Percentiles rank a stretch among this genome's conserved stretches.
Evolutionary conservation across 2,888 invertebrate species (phyloP).

Genomic region (Eupeodes luniger): DNA sequence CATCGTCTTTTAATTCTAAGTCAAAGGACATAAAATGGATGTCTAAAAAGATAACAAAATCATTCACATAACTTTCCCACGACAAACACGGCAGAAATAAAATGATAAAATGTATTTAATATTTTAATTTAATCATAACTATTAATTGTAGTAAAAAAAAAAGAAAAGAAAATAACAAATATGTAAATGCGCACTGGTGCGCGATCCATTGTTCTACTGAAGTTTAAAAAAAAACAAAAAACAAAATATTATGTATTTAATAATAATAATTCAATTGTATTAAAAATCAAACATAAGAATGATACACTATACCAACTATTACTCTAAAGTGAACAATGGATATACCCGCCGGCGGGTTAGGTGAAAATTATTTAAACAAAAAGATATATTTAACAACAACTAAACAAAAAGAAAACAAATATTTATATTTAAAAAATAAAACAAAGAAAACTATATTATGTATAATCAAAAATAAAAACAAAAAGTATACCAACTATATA

Average conservation of each 20-base stretch:
- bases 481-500: slow-evolving; percentile 59
- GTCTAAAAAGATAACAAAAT: slow-evolving; percentile 11
- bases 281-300: slow-evolving; percentile 37
- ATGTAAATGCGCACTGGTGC: slow-evolving; percentile 69
- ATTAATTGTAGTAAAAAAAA: slow-evolving; percentile 57
- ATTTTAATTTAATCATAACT: slow-evolving; percentile 52
- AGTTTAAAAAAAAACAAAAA: slow-evolving; percentile 27
- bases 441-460: slow-evolving; percentile 39
- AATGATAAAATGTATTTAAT: slow-evolving; percentile 65
- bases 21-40: slow-evolving; percentile 6
- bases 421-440: slow-evolving; percentile 40
- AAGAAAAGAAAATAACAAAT: slow-evolving; percentile 13
- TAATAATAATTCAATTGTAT: slow-evolving; percentile 12
- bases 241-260: slow-evolving; percentile 48
- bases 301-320: slow-evolving; percentile 27
- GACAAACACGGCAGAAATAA: slow-evolving; percentile 41
- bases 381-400: slow-evolving; percentile 46
- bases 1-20: slow-evolving; percentile 30
- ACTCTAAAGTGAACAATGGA: slow-evolving; percentile 47
- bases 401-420: slow-evolving; percentile 37
- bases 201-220: slow-evolving; percentile 62
- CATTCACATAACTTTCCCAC: slow-evolving; percentile 41
- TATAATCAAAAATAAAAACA: slow-evolving; percentile 40
- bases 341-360: slow-evolving; percentile 77
- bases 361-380: slow-evolving; percentile 59